Conservation (phyloP, 1,140 invertebrate genomes). For the Tachypleus tridentatus region DNA sequence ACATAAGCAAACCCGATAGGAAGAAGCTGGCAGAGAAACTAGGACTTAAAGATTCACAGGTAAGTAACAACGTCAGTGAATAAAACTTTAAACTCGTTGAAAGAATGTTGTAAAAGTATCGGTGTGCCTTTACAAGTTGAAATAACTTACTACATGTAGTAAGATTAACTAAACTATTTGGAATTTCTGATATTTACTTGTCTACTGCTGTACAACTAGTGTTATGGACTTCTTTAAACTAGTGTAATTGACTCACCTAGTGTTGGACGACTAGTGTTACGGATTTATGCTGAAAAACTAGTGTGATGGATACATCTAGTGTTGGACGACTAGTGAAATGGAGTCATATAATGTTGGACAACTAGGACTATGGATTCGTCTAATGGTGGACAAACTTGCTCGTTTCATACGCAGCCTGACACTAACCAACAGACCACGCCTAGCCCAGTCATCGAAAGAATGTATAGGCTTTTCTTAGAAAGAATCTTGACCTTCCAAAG, state of each 20-base stretch:
- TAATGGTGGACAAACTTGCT: too few species aligned
- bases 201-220: not conserved
- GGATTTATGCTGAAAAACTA: too few species aligned
- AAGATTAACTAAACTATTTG: not conserved
- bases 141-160: not conserved
- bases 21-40: slow-evolving; percentile 91
- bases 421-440: too few species aligned
- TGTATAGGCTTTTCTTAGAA: too few species aligned
- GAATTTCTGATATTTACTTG: not conserved
- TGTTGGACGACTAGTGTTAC: not conserved
- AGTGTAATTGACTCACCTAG: slow-evolving; percentile 1
- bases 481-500: too few species aligned
- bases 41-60: slow-evolving; percentile 76
- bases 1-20: slow-evolving; percentile 93
- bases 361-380: too few species aligned
- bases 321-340: too few species aligned
- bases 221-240: slow-evolving; percentile 2
- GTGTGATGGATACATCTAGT: too few species aligned
- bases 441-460: too few species aligned
- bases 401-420: too few species aligned
- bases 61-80: slow-evolving; percentile 27
- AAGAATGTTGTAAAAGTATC: not conserved
- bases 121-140: not conserved
- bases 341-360: too few species aligned
- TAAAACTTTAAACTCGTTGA: not conserved